Base-by-base conservation (phyloP, 2,888 invertebrate species). In the Pteria penguin region DNA sequence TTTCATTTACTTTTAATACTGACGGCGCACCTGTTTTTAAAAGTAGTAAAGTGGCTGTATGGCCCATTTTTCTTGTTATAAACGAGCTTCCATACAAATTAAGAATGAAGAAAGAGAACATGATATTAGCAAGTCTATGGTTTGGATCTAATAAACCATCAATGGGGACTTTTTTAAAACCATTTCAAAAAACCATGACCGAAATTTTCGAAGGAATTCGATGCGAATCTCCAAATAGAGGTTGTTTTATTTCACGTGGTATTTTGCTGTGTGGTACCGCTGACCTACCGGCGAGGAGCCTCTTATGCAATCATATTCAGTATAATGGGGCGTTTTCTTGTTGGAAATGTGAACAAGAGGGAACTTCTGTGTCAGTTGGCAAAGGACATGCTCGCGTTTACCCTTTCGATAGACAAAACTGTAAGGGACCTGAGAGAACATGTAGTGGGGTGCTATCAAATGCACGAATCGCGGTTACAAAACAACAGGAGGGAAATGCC, bases 1-100 rank as follows among this genome's bases (percentile, higher is more conserved):
- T 74, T 14, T 74, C 74, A 8, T 68, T 74, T 33, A 74, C 74
- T 4, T 76, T 68, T 14, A 74, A 74, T 62, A 69, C 65, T n/a
- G 73, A 77, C 72, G 76, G 78, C 11, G 70, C 57, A 18, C 65
- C 78, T 11, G 33, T 74, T 2, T 76, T 72, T 62, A 63, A 73
- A 57, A 62, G 68, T 26, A 58, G 60, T 29, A 70, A 71, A 26
- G 61, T 75, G 22, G 57, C 62, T 11, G 33, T 78, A 22, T 69
- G 73, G 73, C 77, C 77, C 8, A 27, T 74, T 2, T 73, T 57
- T 52, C n/a, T 78, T 26, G 62, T 71, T 24, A 61, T 78, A 1
- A 78, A 78, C 75, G 74, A 78, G 54, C 24, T 78, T 22, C 75
- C 75, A 22, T 72, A 71, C 32, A 27, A 65, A 33, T 22, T 52